phyloP scores from a whole-genome alignment of 2,113 vertebrate species.

The Arenaria interpres region DNA sequence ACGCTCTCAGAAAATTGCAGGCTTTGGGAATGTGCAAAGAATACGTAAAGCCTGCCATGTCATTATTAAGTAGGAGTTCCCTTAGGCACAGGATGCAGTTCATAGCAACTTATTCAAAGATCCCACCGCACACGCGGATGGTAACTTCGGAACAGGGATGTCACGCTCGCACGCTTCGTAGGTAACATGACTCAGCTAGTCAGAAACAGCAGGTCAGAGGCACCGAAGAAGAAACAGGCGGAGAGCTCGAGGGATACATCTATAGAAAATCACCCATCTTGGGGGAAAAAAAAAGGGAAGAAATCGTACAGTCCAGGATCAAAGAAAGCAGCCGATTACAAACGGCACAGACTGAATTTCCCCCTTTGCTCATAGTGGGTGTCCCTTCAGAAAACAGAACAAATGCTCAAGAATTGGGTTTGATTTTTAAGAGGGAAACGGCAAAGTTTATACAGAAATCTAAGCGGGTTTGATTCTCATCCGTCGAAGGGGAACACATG shows the following conservation, averaged over 20 bases:
- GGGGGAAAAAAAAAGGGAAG: not conserved
- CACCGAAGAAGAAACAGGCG: not conserved
- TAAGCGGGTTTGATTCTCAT: not conserved
- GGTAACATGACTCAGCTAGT: not conserved
- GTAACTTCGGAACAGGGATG: not conserved
- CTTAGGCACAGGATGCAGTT: not conserved
- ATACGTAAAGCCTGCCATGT: not conserved
- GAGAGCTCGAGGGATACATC: not conserved
- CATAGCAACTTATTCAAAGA: not conserved
- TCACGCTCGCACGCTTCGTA: not conserved
- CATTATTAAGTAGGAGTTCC: not conserved
- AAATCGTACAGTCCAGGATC: not conserved
- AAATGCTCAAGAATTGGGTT: not conserved
- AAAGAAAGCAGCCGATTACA: not conserved
- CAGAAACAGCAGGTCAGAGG: not conserved
- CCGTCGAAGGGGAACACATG: not conserved
- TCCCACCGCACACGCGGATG: not conserved
- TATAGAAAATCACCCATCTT: not conserved
- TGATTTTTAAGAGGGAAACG: not conserved
- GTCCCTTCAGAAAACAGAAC: not conserved
- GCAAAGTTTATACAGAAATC: not conserved
- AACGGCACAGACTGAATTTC: not conserved
- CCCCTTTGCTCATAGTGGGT: not conserved
- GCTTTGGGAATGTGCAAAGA: not conserved
- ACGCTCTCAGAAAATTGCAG: constrained; percentile 18